Conservation (phyloP, 1,140 invertebrate genomes). For the Eubasilissa regina region DNA sequence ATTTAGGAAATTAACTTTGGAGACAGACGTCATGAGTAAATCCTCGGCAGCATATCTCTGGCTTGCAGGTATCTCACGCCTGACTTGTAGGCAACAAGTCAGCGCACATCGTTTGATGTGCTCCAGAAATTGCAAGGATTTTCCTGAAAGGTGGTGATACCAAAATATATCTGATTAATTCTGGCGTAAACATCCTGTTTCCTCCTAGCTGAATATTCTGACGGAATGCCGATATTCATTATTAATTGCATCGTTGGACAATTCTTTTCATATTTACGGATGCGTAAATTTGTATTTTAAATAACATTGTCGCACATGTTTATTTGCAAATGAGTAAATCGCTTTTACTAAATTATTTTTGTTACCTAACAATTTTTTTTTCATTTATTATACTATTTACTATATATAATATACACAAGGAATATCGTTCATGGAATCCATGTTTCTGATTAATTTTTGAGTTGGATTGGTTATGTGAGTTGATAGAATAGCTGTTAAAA, state of each 20-base stretch:
- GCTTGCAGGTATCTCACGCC: not conserved
- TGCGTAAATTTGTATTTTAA: not conserved
- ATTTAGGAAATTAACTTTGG: not conserved
- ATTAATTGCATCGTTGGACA: conserved; percentile 22
- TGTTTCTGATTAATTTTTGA: too few relatives aligned
- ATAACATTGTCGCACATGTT: not conserved
- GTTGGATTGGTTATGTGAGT: too few relatives aligned
- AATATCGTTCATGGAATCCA: too few relatives aligned
- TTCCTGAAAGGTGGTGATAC: not conserved
- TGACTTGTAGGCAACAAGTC: not conserved
- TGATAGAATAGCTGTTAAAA: too few relatives aligned
- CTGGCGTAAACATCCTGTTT: not conserved
- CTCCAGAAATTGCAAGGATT: conserved; percentile 9
- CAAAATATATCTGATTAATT: not conserved
- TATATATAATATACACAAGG: too few relatives aligned
- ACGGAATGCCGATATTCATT: conserved; percentile 11
- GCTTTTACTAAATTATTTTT: not conserved
- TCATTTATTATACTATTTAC: too few relatives aligned
- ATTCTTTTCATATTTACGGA: conserved; percentile 4
- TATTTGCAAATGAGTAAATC: not conserved
- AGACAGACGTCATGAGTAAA: conserved; percentile 23
- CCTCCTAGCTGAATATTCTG: not conserved
- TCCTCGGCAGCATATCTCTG: conserved; percentile 16
- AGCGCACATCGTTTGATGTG: not conserved
- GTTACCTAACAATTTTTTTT: too few relatives aligned